Evolutionary conservation across 2,113 vertebrate genomes (phyloP), one percentile per base, ranked within the genome.

Genomic region (Osmerus eperlanus): DNA sequence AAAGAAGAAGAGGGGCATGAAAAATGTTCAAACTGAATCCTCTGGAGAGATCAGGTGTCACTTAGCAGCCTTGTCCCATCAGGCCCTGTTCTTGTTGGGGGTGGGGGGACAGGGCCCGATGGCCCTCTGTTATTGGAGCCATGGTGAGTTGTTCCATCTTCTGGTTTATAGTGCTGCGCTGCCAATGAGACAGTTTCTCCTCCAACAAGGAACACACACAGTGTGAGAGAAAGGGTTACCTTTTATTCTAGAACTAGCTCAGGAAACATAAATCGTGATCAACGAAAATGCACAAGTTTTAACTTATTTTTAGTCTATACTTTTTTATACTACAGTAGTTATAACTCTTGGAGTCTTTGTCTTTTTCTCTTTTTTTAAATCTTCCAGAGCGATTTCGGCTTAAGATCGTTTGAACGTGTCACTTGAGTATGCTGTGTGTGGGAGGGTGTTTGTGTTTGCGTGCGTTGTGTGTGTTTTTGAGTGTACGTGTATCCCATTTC

Each of bases 281-380:
- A 95, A 96, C 93, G 94, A 93, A 95, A 97, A 98, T 95, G 94
- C 96, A 98, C 96, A 98, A 96, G 96, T 97, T 93, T 92, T 97
- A 96, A 98, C 96, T 98, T 98, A 98, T 94, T 96, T 89, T 55
- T 55, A 87, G 36, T 90, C 96, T 98, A 97, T 96, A 94, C 93
- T 86, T 96, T 97, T 97, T 98, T 98, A 97, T 96, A 95, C 97
- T 98, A 99, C 97, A 99, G 97, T 98, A 99, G 97, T 98, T 96
- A 95, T 89, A 98, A 96, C 95, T 99, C 96, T 97, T 95, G 92
- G 96, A 97, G 97, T 97, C 95, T 97, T 96, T 89, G 87, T 88
- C 82, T 89, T 90, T 84, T 88, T 88, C 68, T 76, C 88, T 88
- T 64, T 64, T 85, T 90, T 88, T 87, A 75, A 82, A 85, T 89